Percentiles rank a stretch among this genome's conserved stretches.
phyloP scores from a whole-genome alignment of 2,888 invertebrate genomes.

The Rutpela maculata region DNA sequence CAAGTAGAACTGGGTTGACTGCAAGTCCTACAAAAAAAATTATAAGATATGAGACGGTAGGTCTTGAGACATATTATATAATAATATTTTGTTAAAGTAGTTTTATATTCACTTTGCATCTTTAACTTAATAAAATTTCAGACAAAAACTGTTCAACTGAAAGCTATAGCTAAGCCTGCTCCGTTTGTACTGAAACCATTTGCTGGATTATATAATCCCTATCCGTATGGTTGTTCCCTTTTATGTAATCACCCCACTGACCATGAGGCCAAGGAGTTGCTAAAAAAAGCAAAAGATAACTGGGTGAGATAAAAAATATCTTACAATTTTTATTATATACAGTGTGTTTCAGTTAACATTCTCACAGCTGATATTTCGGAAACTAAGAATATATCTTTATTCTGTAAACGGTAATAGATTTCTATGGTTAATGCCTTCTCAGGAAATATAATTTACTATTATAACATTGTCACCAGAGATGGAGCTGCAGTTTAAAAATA shows the following conservation, averaged over 20 bases:
- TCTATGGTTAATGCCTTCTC: too few species aligned
- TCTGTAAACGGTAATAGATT: too few species aligned
- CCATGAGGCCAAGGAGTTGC: slow-evolving; percentile 82
- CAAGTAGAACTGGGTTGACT: slow-evolving; percentile 81
- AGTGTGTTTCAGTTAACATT: neutral
- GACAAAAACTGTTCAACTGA: slow-evolving; percentile 74
- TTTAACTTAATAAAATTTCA: slow-evolving; percentile 42
- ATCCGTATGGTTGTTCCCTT: slow-evolving; percentile 86
- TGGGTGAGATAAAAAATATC: slow-evolving; percentile 75
- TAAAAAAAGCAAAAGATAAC: slow-evolving; percentile 83
- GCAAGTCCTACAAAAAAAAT: slow-evolving; percentile 77
- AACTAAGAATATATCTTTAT: too few species aligned
- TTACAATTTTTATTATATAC: neutral
- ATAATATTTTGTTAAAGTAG: neutral
- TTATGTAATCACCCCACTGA: slow-evolving; percentile 91
- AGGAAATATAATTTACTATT: too few species aligned
- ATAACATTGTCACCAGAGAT: too few species aligned
- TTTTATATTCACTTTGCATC: neutral
- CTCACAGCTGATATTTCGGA: too few species aligned
- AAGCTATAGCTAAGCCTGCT: slow-evolving; percentile 81
- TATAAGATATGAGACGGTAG: slow-evolving; percentile 70
- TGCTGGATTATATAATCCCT: slow-evolving; percentile 89
- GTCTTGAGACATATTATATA: neutral
- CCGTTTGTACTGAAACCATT: slow-evolving; percentile 86
- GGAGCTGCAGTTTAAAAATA: too few species aligned